Evolutionary conservation across 2,113 vertebrate genomes (phyloP), one percentile per base, ranked within the genome.

Genomic region (Platysternon megacephalum): DNA sequence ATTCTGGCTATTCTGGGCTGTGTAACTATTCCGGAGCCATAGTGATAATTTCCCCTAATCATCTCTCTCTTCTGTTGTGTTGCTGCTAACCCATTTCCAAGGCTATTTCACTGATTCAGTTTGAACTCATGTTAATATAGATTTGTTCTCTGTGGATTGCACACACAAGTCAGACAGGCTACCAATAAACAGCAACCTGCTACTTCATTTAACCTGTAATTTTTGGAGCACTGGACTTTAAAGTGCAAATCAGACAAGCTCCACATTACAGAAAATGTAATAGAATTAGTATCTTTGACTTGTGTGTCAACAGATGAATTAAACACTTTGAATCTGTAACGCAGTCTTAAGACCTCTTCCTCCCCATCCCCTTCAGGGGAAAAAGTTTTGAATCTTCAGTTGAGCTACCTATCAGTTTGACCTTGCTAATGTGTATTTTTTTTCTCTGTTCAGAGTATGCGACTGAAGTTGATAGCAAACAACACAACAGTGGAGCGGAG

Each of bases 401-500:
- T 79, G 51, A 61, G 28, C 84, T 12, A 79, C 28, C 7, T 91
- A 49, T 87, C 29, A 61, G 28, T 81, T 58, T 95, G 49, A 94
- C 8, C 32, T 2, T 68, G 86, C 35, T 93, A 74, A 89, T 21
- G 5, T 51, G 85, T 85, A 35, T 92, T 53, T 78, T 46, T 39
- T 80, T 3, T 90, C 4, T 97, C n/a, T 76, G 84, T 97, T 35
- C 97, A 99, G 99, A 99, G 99, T 92, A 99, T 99, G 99, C 98
- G 99, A 78, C 98, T 99, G 97, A 99, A 99, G 97, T 92, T 99
- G 97, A 99, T 99, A 88, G 99, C 99, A 1, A 99, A 99, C 98
- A 99, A 99, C 97, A 99, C 99, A 1, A 99, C 99, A 0, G 99
- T 99, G 96, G 99, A 99, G 96, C 98, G 99, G 52, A 98, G 99